Conservation (phyloP, 2,888 invertebrate species). For the Pyralis farinalis region DNA sequence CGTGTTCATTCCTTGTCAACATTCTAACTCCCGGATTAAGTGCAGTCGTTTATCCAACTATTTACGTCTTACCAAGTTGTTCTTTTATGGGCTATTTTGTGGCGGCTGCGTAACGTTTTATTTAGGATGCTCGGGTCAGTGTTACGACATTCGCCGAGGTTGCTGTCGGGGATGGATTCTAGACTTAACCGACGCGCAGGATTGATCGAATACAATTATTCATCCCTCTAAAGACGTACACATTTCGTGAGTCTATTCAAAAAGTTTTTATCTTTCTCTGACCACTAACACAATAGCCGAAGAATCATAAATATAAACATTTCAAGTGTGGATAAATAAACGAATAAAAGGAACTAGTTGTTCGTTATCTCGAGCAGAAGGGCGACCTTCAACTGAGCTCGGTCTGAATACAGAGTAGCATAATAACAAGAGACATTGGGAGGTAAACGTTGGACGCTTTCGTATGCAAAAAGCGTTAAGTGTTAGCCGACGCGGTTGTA, state of each 20-base stretch:
- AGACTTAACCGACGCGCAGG: slow-evolving; percentile 25
- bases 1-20: slow-evolving; percentile 69
- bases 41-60: slow-evolving; percentile 68
- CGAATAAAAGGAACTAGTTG: slow-evolving; percentile 51
- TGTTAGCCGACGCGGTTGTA: slow-evolving; percentile 77
- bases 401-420: slow-evolving; percentile 68
- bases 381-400: slow-evolving; percentile 70
- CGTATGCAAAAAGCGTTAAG: slow-evolving; percentile 81
- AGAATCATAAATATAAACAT: background rate
- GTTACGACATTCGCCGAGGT: slow-evolving; percentile 29
- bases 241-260: slow-evolving; percentile 25
- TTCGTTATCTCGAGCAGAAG: slow-evolving; percentile 62
- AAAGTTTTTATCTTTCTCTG: slow-evolving; percentile 22
- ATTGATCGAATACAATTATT: slow-evolving; percentile 40
- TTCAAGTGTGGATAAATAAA: slow-evolving; percentile 29
- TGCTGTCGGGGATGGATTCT: slow-evolving; percentile 34
- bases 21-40: slow-evolving; percentile 75
- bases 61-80: slow-evolving; percentile 59
- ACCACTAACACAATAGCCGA: background rate
- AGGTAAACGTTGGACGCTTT: slow-evolving; percentile 67
- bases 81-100: slow-evolving; percentile 62
- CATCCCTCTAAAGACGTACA: slow-evolving; percentile 32
- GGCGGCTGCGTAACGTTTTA: slow-evolving; percentile 46
- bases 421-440: slow-evolving; percentile 71
- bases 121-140: slow-evolving; percentile 50